A percentile compares a stretch with the other conserved stretches of the same genome.
phyloP scores from a whole-genome alignment of 64 coral and sea anemone species.

The Montipora sp. region DNA sequence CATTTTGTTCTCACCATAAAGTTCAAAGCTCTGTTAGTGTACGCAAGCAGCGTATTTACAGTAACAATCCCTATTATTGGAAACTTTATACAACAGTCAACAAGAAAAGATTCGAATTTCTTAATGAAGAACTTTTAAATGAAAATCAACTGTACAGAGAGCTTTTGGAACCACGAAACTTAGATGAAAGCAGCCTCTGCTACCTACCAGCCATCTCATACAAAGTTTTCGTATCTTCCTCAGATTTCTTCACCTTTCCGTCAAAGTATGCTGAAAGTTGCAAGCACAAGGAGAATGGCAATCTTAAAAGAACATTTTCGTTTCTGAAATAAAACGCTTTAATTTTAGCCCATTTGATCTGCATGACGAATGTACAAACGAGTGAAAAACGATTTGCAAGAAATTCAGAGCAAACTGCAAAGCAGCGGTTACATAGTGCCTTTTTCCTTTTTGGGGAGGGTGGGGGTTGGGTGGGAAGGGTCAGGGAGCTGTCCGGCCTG shows the following conservation, averaged over 20 bases:
- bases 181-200: no score
- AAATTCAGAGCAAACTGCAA: not conserved
- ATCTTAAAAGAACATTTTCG: constrained; percentile 44
- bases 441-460: no score
- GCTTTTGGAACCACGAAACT: not conserved
- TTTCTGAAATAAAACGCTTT: constrained; percentile 31
- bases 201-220: constrained; percentile 16
- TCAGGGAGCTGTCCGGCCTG: no score
- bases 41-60: not conserved
- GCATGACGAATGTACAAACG: not conserved
- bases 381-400: not conserved
- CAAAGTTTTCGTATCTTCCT: constrained; percentile 25
- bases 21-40: not conserved
- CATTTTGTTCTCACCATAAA: no score
- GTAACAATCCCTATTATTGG: no score
- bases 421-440: no score
- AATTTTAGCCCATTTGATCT: not conserved
- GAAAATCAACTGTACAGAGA: not conserved
- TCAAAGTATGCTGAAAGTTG: constrained; percentile 17
- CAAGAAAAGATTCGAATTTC: not conserved
- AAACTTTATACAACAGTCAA: no score
- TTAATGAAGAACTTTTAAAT: not conserved
- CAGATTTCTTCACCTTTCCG: not conserved
- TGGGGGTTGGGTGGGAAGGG: no score
- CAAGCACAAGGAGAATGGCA: constrained; percentile 24